Percentiles rank a stretch among this genome's conserved stretches.
phyloP scores from a whole-genome alignment of 2,888 invertebrate genomes.

The Subacronicta megacephala region DNA sequence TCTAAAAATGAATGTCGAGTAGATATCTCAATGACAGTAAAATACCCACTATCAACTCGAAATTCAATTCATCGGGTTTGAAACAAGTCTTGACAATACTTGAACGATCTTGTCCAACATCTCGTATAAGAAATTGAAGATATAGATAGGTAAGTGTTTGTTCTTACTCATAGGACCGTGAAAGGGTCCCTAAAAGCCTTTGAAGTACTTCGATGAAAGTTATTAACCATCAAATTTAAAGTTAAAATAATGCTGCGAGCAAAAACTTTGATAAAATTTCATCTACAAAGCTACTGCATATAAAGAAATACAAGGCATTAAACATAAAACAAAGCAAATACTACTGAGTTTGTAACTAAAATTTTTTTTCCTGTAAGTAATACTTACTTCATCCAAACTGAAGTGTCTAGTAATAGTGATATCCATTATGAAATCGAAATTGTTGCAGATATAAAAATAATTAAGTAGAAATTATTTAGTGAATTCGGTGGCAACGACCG shows the following conservation, averaged over 20 bases:
- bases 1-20: neutral
- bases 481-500: slow-evolving; percentile 26
- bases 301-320: neutral
- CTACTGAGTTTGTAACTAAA: neutral
- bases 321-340: neutral
- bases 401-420: slow-evolving; percentile 85
- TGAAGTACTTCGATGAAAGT: slow-evolving; percentile 4
- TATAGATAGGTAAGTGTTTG: slow-evolving; percentile 23
- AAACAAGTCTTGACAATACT: slow-evolving; percentile 35
- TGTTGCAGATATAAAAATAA: slow-evolving; percentile 9
- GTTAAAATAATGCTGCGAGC: too few species aligned
- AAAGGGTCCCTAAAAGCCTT: slow-evolving; percentile 19
- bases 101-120: slow-evolving; percentile 22
- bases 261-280: neutral
- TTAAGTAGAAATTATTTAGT: slow-evolving; percentile 8
- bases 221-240: neutral
- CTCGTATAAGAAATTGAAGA: slow-evolving; percentile 21
- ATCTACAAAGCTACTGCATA: neutral
- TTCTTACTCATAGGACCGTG: slow-evolving; percentile 27
- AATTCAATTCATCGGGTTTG: slow-evolving; percentile 43
- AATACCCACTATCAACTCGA: slow-evolving; percentile 5
- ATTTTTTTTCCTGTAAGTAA: neutral
- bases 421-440: slow-evolving; percentile 73
- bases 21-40: neutral
- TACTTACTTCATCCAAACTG: slow-evolving; percentile 87